Conservation (phyloP, 2,888 invertebrate species). For the Isoperla grammatica region DNA sequence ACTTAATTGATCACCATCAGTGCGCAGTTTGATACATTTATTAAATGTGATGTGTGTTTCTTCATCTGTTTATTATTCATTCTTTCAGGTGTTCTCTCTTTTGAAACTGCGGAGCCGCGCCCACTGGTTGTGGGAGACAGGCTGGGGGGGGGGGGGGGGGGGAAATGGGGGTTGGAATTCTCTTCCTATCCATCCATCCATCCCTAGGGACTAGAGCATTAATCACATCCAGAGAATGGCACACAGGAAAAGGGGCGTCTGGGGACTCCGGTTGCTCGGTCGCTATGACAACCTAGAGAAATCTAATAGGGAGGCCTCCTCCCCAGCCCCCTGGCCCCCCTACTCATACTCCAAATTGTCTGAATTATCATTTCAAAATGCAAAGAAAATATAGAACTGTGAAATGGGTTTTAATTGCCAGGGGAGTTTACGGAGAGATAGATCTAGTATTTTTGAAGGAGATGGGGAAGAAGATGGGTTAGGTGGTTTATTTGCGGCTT, state of each 20-base stretch:
- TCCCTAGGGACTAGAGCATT: constrained; percentile 44
- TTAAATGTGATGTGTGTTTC: too few species aligned
- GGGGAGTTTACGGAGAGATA: constrained; percentile 25
- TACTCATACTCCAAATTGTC: constrained; percentile 36
- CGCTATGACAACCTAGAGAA: constrained; percentile 38
- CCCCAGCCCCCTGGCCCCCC: constrained; percentile 17
- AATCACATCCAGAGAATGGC: constrained; percentile 44
- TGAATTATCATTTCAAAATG: constrained; percentile 40
- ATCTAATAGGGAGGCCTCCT: constrained; percentile 36
- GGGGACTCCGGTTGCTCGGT: constrained; percentile 35
- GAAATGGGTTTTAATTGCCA: constrained; percentile 35
- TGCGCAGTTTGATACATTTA: too few species aligned
- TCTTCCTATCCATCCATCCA: constrained; percentile 19
- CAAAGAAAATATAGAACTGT: constrained; percentile 37
- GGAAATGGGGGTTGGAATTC: constrained; percentile 4
- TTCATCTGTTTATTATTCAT: not conserved
- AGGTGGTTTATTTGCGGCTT: constrained; percentile 16
- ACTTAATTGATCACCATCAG: too few species aligned
- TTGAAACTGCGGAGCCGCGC: not conserved
- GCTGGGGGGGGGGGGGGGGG: not conserved
- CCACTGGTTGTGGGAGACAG: not conserved
- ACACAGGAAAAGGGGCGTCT: constrained; percentile 38
- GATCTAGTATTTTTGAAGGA: constrained; percentile 14
- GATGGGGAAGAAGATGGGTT: constrained; percentile 14
- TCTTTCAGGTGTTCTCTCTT: constrained; percentile 12